Evolutionary conservation across 2,797 vertebrate species (phyloP).

Genomic region (Coracias cyanogaster): DNA sequence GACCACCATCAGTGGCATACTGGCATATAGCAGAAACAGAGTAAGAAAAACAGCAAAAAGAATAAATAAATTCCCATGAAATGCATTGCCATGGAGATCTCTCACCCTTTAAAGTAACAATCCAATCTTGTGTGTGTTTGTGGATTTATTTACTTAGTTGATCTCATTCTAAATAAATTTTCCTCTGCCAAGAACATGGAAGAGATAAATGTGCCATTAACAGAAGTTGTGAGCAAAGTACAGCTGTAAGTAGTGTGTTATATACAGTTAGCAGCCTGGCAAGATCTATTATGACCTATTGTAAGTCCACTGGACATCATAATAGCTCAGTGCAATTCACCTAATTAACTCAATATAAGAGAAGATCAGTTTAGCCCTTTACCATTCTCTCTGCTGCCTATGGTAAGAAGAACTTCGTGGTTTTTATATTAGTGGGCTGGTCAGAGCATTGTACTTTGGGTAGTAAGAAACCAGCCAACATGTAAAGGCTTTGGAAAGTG

Average conservation of each 20-base stretch:
- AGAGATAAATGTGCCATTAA: not conserved
- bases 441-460: not conserved
- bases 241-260: not conserved
- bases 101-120: not conserved
- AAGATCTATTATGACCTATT: not conserved
- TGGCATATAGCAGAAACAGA: not conserved
- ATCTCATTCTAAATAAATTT: not conserved
- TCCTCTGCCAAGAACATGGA: not conserved
- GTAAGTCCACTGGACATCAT: fast-evolving
- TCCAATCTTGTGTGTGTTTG: not conserved
- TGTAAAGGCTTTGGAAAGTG: not conserved
- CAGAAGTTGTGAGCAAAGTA: not conserved
- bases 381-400: not conserved
- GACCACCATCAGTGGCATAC: not conserved
- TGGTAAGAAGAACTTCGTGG: not conserved
- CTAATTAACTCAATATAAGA: not conserved
- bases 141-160: not conserved
- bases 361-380: not conserved
- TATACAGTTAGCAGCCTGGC: not conserved
- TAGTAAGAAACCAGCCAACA: not conserved
- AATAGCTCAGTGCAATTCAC: not conserved
- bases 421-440: not conserved
- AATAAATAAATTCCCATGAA: not conserved
- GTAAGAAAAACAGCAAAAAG: not conserved
- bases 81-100: not conserved